These are phyloP conservation scores for Drosophila demipolita DNA, from an alignment of 2,888 invertebrate genomes.

Conservation along the genomic window DNA sequence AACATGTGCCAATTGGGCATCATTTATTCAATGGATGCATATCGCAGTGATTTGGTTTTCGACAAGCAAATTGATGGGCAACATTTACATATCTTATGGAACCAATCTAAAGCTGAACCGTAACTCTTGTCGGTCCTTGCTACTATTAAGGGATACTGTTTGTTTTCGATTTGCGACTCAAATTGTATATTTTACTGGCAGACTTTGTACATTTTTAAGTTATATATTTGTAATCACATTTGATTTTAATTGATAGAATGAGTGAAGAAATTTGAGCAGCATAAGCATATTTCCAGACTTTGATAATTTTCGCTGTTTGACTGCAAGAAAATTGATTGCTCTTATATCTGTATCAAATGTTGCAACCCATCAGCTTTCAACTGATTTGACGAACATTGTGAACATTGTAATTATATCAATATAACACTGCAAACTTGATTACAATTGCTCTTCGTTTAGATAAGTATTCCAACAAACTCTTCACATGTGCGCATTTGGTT, in stretches of 20 bases:
- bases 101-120: not conserved
- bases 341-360: not conserved
- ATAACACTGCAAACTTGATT: not conserved
- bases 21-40: conserved; percentile 44
- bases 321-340: not conserved
- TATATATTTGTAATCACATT: not conserved
- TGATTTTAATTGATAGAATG: not conserved
- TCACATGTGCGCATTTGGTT: conserved; percentile 48
- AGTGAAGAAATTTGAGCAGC: not conserved
- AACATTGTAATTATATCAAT: not conserved
- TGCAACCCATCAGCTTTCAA: not conserved
- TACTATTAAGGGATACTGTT: not conserved
- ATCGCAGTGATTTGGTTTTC: conserved; percentile 34
- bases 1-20: conserved; percentile 28
- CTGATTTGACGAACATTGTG: not conserved
- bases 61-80: conserved; percentile 25
- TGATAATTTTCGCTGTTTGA: not conserved
- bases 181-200: not conserved
- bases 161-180: not conserved
- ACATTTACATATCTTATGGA: conserved; percentile 18
- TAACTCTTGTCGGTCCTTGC: not conserved
- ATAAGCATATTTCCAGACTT: not conserved
- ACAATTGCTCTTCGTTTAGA: not conserved
- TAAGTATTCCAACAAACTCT: conserved; percentile 5
- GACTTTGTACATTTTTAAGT: not conserved